Percentiles rank a stretch among this genome's conserved stretches.
Conservation (phyloP, 2,797 vertebrate genomes). For the Sarcophilus harrisii region DNA sequence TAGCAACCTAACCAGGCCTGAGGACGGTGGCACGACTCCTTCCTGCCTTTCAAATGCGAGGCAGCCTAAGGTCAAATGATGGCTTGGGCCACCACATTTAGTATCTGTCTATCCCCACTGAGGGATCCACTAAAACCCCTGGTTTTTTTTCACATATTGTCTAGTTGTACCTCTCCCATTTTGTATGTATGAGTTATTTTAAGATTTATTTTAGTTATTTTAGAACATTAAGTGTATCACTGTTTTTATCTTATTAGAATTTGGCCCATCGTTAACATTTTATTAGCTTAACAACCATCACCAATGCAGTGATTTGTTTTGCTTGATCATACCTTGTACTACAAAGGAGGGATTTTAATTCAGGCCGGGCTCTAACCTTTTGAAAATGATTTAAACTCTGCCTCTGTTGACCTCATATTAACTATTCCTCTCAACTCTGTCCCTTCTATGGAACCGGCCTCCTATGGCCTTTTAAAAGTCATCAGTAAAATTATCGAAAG, state of each 20-base stretch:
- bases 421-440: too few relatives aligned
- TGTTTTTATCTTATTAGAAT: background rate
- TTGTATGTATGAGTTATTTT: background rate
- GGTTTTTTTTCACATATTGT: background rate
- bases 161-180: background rate
- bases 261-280: background rate
- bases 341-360: background rate
- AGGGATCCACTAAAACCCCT: background rate
- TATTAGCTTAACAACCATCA: background rate
- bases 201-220: background rate
- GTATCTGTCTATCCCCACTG: background rate
- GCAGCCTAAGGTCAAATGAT: background rate
- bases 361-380: background rate
- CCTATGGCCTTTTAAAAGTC: background rate
- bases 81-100: background rate
- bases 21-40: background rate
- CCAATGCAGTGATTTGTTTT: background rate
- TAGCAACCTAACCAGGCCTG: too few relatives aligned
- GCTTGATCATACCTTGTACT: background rate
- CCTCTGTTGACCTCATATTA: background rate
- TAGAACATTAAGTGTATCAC: background rate
- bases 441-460: background rate
- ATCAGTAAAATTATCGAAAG: background rate
- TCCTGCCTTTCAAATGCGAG: too few relatives aligned
- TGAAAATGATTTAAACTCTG: background rate